Conservation (phyloP, 2,888 invertebrate species). For the Rotaria magnacalcarata region DNA sequence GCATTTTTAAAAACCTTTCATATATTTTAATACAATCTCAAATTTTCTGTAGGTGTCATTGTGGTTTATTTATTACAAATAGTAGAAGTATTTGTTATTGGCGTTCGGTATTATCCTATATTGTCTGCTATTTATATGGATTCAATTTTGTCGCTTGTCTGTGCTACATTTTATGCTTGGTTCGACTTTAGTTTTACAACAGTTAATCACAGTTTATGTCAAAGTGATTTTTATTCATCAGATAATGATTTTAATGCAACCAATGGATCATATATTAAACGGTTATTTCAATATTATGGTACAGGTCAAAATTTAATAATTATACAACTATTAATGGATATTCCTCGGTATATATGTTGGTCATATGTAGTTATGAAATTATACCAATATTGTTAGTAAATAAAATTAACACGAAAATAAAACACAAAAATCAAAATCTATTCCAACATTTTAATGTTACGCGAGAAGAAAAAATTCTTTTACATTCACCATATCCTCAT, state of each 20-base stretch:
- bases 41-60: background rate
- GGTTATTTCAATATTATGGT: background rate
- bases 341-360: background rate
- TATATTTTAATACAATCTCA: background rate
- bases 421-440: background rate
- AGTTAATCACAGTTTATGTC: background rate
- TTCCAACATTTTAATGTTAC: background rate
- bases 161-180: background rate
- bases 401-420: background rate
- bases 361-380: background rate
- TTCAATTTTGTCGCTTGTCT: background rate
- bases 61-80: background rate
- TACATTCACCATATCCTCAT: background rate
- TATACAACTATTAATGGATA: background rate
- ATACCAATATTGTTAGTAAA: background rate
- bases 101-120: background rate
- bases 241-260: background rate
- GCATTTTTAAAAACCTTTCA: background rate
- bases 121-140: background rate
- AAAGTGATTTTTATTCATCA: conserved; percentile 6
- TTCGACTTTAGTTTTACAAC: background rate
- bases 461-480: background rate
- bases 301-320: background rate
- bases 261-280: background rate
- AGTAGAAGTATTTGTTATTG: background rate